phyloP scores from a whole-genome alignment of 2,888 invertebrate genomes.

The Dicycla oo region DNA sequence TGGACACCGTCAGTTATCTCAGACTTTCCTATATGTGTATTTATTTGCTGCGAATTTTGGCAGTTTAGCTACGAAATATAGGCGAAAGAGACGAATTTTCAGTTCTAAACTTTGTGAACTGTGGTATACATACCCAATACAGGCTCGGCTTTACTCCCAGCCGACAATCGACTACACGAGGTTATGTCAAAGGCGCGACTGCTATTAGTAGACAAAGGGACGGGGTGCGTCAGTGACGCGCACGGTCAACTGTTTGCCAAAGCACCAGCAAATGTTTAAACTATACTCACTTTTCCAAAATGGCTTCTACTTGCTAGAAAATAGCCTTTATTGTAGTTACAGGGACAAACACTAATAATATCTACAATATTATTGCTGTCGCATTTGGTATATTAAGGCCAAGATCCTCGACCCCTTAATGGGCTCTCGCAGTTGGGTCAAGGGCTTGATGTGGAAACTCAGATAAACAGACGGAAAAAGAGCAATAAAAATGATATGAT shows the following conservation, averaged over 20 bases:
- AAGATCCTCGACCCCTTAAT: background rate
- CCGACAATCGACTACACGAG: constrained; percentile 29
- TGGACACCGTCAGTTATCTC: no score
- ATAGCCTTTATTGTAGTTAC: background rate
- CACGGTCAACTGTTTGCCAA: constrained; percentile 18
- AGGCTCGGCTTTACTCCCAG: constrained; percentile 4
- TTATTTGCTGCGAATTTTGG: background rate
- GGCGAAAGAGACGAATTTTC: background rate
- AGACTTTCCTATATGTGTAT: no score
- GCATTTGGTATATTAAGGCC: background rate
- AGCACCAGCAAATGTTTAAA: constrained; percentile 13
- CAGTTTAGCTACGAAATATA: background rate
- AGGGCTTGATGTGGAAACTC: background rate
- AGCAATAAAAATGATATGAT: no score
- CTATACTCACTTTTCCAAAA: constrained; percentile 7
- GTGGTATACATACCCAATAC: background rate
- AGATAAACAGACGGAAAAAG: no score
- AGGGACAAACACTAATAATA: background rate
- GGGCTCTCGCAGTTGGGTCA: background rate
- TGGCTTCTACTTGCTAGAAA: background rate
- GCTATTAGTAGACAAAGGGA: constrained; percentile 39
- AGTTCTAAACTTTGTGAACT: background rate
- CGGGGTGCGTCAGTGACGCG: constrained; percentile 45
- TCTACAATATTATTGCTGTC: background rate
- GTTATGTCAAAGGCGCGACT: constrained; percentile 41